Evolutionary conservation across 1,140 invertebrate species (phyloP).

Genomic region (Phymastichus coffea): DNA sequence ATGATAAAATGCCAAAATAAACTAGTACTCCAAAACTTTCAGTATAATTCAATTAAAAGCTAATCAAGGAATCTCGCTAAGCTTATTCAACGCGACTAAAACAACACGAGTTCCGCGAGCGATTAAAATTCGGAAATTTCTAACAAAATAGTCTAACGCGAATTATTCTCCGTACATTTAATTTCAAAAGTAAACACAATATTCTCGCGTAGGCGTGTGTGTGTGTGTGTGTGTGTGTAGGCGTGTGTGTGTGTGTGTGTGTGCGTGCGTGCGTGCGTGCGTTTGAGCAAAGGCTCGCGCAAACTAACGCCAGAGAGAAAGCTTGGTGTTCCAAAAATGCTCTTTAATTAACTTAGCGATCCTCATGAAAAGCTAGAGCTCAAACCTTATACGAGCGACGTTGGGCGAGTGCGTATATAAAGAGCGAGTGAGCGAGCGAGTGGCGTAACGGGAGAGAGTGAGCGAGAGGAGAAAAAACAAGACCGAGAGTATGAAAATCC

Average conservation of each 20-base stretch:
- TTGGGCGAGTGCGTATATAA: no score
- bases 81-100: no score
- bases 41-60: no score
- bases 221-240: no score
- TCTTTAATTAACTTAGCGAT: slow-evolving; percentile 24
- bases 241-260: no score
- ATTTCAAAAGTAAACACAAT: slow-evolving; percentile 14
- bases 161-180: background rate
- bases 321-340: background rate
- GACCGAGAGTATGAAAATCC: background rate
- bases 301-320: background rate
- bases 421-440: background rate
- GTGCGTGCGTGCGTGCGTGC: no score
- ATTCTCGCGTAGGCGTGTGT: background rate
- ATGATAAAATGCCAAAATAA: no score
- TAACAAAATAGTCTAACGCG: background rate
- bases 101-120: no score
- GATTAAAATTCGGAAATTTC: background rate
- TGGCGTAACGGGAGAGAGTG: background rate
- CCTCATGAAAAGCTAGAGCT: slow-evolving; percentile 8
- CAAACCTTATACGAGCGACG: background rate
- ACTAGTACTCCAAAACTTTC: no score
- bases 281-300: no score
- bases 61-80: no score
- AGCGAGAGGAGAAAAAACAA: background rate